Evolutionary conservation across 2,113 vertebrate species (phyloP), one percentile per base, ranked within the genome.

Genomic region (Phocoena sinus): DNA sequence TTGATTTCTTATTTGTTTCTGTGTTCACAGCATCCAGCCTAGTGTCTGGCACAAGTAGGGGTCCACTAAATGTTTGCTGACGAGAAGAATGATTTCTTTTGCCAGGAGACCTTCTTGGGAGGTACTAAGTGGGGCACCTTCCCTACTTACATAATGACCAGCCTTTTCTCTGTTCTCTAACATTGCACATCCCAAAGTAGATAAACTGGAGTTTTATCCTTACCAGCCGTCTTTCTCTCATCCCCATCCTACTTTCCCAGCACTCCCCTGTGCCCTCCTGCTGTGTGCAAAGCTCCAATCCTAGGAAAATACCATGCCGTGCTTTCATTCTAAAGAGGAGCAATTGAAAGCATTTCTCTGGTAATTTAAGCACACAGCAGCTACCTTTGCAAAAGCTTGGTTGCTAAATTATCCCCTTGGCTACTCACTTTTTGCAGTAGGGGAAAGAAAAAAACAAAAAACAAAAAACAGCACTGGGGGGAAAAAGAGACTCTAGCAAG

Each of bases 311-410:
- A 97, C 33, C 95, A 26, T 9, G 95, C 95, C 90, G 92, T n/a
- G 71, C 97, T 98, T 97, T 98, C 86, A 95, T 98, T 94, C 84
- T 96, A 93, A 97, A 80, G 38, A 67, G 94, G 97, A 98, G 50
- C 65, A 93, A 98, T 96, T 95, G 92, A 98, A 97, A 95, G 60
- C 33, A 41, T 98, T 98, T 98, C 97, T 98, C 96, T 95, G 92
- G 97, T 98, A 76, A 98, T 98, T 98, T 98, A 97, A 98, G 96
- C 96, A 93, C 87, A 94, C 74, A 95, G 93, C 96, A 98, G 98
- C 98, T 97, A 97, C 95, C 95, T 97, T 97, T 97, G 80, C 84
- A 97, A 91, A 98, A 97, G 41, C 92, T 76, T 95, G 80, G 77
- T 98, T 98, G 89, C 96, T 97, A 95, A 98, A 97, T 96, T 98